Base-by-base conservation (phyloP, 2,113 vertebrate genomes). In the Motacilla tschutschensis region DNA sequence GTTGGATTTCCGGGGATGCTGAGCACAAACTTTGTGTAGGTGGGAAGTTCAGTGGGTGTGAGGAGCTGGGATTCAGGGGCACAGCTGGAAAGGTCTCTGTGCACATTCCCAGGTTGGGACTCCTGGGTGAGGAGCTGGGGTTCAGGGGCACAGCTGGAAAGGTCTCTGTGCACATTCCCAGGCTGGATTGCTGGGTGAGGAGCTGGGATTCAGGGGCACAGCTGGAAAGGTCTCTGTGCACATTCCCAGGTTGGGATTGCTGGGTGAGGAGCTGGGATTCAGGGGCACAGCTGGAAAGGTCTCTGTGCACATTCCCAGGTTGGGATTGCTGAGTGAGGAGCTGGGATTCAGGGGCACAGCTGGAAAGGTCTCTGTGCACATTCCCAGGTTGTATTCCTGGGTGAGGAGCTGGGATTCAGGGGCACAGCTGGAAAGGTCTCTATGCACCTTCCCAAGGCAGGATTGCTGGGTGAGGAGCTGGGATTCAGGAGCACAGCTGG, bases 21-120 rank as follows among this genome's bases (percentile, higher is more conserved):
- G 57, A 17, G 12, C 2, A 1, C 15, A 3, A 7, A 16, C 36
- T 36, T 5, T 1, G 58, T 8, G 8, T 0, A 4, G 41, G 13
- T 5, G 64, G 15, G 64, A 10, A 15, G 22, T 21, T 60, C 2
- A 1, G 26, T 24, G 43, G 24, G 5, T 14, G 19, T 18, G 51
- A 46, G 33, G 20, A 3, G 14, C 26, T 22, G 73, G 14, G 66
- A 0, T 20, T 75, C 15, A 9, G 78, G 51, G 28, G 3, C 11
- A 15, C 9, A 36, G 47, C n/a, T 54, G 57, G 59, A 41, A 33
- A n/a, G 19, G 10, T 24, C 26, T 19, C 43, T 19, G 29, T 6
- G 65, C 38, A 5, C 26, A 0, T 46, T 43, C 12, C 63, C 66
- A 41, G 2, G 2, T 5, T 74, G 72, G 33, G 22, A 24, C 62